phyloP scores from a whole-genome alignment of 2,888 invertebrate genomes.

The Schizotus pectinicornis region DNA sequence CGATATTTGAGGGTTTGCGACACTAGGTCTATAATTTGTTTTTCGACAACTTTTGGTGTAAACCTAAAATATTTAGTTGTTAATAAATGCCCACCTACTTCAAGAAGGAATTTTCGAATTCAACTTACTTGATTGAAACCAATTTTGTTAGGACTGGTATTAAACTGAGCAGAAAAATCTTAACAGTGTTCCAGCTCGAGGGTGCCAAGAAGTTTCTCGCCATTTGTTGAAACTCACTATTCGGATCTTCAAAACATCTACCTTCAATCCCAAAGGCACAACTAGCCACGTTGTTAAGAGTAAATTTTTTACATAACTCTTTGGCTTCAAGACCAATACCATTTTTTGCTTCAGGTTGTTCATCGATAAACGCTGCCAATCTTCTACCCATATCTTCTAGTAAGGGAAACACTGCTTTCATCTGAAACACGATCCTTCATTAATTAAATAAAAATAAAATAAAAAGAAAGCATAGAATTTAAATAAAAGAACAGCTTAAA shows the following conservation, averaged over 20 bases:
- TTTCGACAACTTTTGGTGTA: slow-evolving; percentile 23
- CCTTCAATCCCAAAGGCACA: slow-evolving; percentile 59
- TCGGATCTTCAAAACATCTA: slow-evolving; percentile 50
- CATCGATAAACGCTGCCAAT: slow-evolving; percentile 56
- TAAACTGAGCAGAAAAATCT: slow-evolving; percentile 20
- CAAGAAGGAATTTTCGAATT: neutral
- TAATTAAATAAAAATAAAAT: too few species aligned
- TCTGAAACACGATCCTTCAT: too few species aligned
- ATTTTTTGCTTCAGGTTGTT: slow-evolving; percentile 45
- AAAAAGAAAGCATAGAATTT: slow-evolving; percentile 24
- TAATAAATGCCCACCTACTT: too few species aligned
- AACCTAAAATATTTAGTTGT: slow-evolving; percentile 21
- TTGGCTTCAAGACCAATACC: slow-evolving; percentile 51
- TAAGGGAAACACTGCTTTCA: slow-evolving; percentile 60
- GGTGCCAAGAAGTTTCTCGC: slow-evolving; percentile 35
- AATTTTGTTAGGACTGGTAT: slow-evolving; percentile 27
- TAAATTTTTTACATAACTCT: slow-evolving; percentile 46
- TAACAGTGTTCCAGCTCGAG: slow-evolving; percentile 12
- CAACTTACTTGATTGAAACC: slow-evolving; percentile 18
- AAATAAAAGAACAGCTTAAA: neutral
- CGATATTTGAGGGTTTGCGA: slow-evolving; percentile 52
- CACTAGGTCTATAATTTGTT: slow-evolving; percentile 36
- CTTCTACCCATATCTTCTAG: slow-evolving; percentile 57
- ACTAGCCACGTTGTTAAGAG: slow-evolving; percentile 57
- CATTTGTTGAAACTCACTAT: slow-evolving; percentile 41